A percentile compares a stretch with the other conserved stretches of the same genome.
These are phyloP conservation scores for Eulithis prunata DNA, from an alignment of 2,888 invertebrate species.

Conservation along the genomic window DNA sequence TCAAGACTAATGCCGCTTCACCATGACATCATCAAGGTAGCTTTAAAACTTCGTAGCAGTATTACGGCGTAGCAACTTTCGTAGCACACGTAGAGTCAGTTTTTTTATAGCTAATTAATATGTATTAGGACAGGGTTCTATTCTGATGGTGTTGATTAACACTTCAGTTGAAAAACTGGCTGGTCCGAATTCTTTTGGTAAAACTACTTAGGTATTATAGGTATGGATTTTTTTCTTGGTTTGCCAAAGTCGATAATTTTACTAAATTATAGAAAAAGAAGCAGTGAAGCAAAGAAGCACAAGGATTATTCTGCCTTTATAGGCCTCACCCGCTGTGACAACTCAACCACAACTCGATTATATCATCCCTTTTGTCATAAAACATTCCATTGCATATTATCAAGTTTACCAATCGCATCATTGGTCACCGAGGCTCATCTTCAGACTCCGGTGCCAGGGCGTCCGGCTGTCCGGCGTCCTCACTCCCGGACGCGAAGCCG, in stretches of 20 bases:
- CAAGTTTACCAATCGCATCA: conserved; percentile 18
- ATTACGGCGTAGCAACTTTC: conserved; percentile 7
- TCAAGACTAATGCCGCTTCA: neutral
- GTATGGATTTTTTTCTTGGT: no score
- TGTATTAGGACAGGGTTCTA: no score
- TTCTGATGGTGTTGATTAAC: no score
- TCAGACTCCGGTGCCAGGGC: conserved; percentile 7
- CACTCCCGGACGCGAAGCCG: neutral
- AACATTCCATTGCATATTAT: conserved; percentile 24
- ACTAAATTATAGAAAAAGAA: no score
- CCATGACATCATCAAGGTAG: neutral
- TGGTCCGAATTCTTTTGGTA: no score
- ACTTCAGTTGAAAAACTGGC: no score
- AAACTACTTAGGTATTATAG: no score
- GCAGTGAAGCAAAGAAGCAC: neutral
- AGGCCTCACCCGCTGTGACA: neutral
- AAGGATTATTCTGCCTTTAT: neutral
- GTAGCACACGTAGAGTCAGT: conserved; percentile 9
- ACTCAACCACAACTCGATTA: conserved; percentile 18
- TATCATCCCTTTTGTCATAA: conserved; percentile 23
- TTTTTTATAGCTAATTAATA: no score
- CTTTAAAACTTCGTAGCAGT: conserved; percentile 8
- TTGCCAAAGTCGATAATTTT: no score
- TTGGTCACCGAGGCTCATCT: conserved; percentile 23
- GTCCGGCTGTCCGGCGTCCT: conserved; percentile 6